Conservation (phyloP, 2,888 invertebrate species). For the Eristalis arbustorum region DNA sequence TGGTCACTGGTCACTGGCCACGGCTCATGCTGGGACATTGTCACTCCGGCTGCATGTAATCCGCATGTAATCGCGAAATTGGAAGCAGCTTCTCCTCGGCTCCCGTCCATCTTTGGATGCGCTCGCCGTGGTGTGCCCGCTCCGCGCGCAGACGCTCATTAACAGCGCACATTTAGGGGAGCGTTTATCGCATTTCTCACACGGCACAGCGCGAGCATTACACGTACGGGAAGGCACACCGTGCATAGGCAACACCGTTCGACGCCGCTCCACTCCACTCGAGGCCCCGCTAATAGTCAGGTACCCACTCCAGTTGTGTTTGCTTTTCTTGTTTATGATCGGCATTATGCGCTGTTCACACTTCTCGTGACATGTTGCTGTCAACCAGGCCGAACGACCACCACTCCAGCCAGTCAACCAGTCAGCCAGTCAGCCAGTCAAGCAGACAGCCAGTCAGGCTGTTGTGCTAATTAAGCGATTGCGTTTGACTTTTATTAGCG, state of each 20-base stretch:
- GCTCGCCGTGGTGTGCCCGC: not conserved
- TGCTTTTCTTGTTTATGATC: slow-evolving; percentile 59
- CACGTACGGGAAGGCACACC: not conserved
- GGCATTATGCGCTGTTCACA: slow-evolving; percentile 59
- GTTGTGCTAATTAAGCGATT: slow-evolving; percentile 68
- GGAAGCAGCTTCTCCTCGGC: slow-evolving; percentile 30
- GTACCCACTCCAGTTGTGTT: slow-evolving; percentile 51
- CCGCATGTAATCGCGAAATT: slow-evolving; percentile 66
- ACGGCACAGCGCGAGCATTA: not conserved
- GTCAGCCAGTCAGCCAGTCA: not conserved
- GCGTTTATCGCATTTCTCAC: slow-evolving; percentile 49
- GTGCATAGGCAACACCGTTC: not conserved
- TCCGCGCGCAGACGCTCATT: slow-evolving; percentile 41
- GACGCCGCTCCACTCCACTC: not conserved
- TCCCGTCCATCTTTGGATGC: slow-evolving; percentile 31
- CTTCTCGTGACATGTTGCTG: slow-evolving; percentile 62
- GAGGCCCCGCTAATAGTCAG: slow-evolving; percentile 1
- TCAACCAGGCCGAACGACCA: slow-evolving; percentile 1
- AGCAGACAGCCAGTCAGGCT: slow-evolving; percentile 1
- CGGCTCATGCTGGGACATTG: slow-evolving; percentile 30
- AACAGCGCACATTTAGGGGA: slow-evolving; percentile 54
- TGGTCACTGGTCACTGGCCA: too few species aligned
- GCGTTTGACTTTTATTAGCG: slow-evolving; percentile 67
- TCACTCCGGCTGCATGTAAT: slow-evolving; percentile 64
- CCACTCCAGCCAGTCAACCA: not conserved